Percentiles rank a stretch among this genome's conserved stretches.
These are phyloP conservation scores for Pterostichus niger DNA, from an alignment of 2,888 invertebrate species.

Conservation along the genomic window DNA sequence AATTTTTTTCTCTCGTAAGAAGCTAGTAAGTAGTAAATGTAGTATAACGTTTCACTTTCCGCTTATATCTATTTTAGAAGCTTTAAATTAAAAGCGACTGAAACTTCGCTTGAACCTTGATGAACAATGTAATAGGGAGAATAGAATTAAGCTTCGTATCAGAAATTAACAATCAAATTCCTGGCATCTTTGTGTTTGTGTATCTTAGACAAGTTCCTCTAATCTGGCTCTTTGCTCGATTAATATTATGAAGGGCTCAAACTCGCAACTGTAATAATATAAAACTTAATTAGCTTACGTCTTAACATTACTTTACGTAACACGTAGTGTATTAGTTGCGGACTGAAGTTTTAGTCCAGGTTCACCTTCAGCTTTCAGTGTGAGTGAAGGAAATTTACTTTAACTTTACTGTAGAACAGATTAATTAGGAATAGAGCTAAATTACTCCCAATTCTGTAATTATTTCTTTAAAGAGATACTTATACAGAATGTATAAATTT, in stretches of 20 bases:
- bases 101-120: not conserved
- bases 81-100: slow-evolving; percentile 34
- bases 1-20: too few species aligned
- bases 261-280: slow-evolving; percentile 45
- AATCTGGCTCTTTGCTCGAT: slow-evolving; percentile 1
- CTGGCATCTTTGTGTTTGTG: not conserved
- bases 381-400: too few species aligned
- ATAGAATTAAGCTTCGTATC: slow-evolving; percentile 49
- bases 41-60: slow-evolving; percentile 12
- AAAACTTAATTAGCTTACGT: slow-evolving; percentile 37
- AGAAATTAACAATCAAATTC: slow-evolving; percentile 48
- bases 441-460: too few species aligned
- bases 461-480: too few species aligned
- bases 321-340: too few species aligned
- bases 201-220: not conserved
- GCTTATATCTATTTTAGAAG: not conserved
- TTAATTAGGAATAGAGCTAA: too few species aligned
- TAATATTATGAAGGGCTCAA: slow-evolving; percentile 33
- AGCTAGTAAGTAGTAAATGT: too few species aligned
- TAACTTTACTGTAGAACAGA: too few species aligned
- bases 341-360: too few species aligned
- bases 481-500: too few species aligned
- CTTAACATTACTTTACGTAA: not conserved
- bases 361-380: not conserved
- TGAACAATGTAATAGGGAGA: slow-evolving; percentile 34